Evolutionary conservation across 2,888 invertebrate species (phyloP).

Genomic region (Netelia fuscicornis): DNA sequence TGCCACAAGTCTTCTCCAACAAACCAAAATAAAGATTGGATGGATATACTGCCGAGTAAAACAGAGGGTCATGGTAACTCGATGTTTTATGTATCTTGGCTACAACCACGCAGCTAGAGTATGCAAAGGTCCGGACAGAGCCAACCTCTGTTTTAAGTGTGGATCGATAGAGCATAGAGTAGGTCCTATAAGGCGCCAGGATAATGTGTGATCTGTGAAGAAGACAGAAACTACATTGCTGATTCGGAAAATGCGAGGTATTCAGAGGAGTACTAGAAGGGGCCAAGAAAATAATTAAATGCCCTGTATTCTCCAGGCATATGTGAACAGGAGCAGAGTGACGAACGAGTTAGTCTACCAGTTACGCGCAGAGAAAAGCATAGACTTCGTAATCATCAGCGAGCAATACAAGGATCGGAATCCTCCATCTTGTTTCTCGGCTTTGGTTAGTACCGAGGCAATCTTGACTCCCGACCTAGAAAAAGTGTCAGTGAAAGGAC

Average conservation of each 20-base stretch:
- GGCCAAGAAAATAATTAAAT: constrained; percentile 25
- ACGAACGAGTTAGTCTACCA: constrained; percentile 64
- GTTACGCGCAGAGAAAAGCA: constrained; percentile 23
- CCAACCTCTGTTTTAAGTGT: constrained; percentile 68
- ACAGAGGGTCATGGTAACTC: constrained; percentile 31
- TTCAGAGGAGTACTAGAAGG: constrained; percentile 54
- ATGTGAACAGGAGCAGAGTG: constrained; percentile 65
- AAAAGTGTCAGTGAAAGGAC: neutral
- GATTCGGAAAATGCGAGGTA: constrained; percentile 50
- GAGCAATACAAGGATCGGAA: constrained; percentile 32
- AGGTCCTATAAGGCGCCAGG: constrained; percentile 46
- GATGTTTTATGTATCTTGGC: constrained; percentile 61
- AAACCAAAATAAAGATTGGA: constrained; percentile 29
- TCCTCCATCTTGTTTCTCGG: constrained; percentile 41
- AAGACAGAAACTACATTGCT: constrained; percentile 41
- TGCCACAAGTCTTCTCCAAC: constrained; percentile 2
- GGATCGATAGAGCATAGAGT: constrained; percentile 67
- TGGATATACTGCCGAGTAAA: constrained; percentile 50
- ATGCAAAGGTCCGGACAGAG: constrained; percentile 65
- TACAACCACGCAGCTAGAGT: constrained; percentile 49
- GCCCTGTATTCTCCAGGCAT: constrained; percentile 66
- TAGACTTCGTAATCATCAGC: constrained; percentile 22
- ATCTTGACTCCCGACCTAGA: constrained; percentile 48
- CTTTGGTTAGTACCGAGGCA: constrained; percentile 56
- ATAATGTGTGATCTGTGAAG: constrained; percentile 67